A percentile compares a stretch with the other conserved stretches of the same genome.
Conservation (phyloP, 2,888 invertebrate species). For the Drosophila subsilvestris region DNA sequence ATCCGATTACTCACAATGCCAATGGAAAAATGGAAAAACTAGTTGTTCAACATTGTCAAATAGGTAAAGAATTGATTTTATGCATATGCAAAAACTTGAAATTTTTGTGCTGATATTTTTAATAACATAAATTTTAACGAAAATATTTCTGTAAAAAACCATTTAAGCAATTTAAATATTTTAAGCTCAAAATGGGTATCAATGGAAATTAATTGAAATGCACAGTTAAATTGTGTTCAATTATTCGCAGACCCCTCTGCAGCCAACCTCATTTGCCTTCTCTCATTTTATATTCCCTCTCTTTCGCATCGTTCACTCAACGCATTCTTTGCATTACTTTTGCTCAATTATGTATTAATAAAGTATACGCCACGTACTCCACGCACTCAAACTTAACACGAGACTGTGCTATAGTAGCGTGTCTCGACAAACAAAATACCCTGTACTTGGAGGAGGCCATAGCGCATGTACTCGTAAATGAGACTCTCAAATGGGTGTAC, state of each 20-base stretch:
- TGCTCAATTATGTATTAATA: conserved; percentile 50
- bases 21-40: background rate
- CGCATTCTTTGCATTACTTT: background rate
- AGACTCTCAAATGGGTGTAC: too few relatives aligned
- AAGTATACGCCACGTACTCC: conserved; percentile 34
- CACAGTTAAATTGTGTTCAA: background rate
- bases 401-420: background rate
- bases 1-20: background rate
- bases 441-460: background rate
- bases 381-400: conserved; percentile 2
- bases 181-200: background rate
- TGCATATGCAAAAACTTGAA: background rate
- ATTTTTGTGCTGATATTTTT: background rate
- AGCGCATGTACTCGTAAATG: too few relatives aligned
- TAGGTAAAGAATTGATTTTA: too few relatives aligned
- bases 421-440: background rate
- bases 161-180: background rate
- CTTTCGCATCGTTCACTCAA: background rate
- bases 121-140: background rate
- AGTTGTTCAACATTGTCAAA: background rate
- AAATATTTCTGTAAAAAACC: background rate
- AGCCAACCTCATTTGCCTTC: background rate
- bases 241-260: background rate
- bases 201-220: background rate
- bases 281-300: background rate